Evolutionary conservation across 2,797 vertebrate genomes (phyloP).

Genomic region (Acropternis orthonyx): DNA sequence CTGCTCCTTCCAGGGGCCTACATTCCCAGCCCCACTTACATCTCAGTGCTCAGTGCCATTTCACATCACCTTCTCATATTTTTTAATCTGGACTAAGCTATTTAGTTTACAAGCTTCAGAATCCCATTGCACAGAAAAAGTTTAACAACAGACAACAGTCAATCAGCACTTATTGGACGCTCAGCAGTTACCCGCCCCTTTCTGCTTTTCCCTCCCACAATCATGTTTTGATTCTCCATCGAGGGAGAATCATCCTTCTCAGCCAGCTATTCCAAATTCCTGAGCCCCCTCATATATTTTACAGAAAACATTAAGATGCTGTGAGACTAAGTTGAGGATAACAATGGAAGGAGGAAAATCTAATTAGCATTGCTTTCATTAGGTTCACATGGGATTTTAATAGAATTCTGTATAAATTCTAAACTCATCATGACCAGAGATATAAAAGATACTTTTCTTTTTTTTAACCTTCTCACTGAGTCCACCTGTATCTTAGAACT

Average conservation of each 20-base stretch:
- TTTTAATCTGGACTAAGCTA: background rate
- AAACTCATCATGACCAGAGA: background rate
- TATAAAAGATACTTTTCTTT: background rate
- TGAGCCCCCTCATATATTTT: background rate
- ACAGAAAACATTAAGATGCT: background rate
- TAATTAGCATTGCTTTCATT: background rate
- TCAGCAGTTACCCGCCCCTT: background rate
- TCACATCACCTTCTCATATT: background rate
- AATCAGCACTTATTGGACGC: background rate
- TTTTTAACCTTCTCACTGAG: background rate
- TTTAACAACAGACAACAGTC: background rate
- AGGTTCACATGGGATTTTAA: background rate
- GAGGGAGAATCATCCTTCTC: background rate
- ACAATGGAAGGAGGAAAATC: background rate
- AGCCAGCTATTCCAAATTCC: background rate
- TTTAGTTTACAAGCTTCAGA: background rate
- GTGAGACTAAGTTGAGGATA: background rate
- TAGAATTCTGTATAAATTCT: background rate
- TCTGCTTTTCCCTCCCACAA: background rate
- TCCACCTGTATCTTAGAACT: background rate
- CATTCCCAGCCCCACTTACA: background rate
- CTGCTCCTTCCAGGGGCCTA: background rate
- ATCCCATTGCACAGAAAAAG: background rate
- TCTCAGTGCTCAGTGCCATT: background rate
- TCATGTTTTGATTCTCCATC: background rate